A percentile compares a stretch with the other conserved stretches of the same genome.
Conservation (phyloP, 2,113 vertebrate species). For the Enhydra lutris region DNA sequence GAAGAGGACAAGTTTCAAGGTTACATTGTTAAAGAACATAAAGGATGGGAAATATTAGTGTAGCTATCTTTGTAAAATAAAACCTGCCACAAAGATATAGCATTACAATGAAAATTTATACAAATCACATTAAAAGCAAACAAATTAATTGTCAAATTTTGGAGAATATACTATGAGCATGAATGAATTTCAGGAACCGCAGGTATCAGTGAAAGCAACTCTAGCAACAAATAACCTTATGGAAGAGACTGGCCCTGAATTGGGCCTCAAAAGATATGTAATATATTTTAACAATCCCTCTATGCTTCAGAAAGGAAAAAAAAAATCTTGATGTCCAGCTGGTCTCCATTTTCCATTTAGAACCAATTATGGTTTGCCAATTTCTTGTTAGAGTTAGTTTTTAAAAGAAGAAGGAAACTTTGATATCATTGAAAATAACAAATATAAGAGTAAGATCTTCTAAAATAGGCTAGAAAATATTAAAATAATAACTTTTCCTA, state of each 20-base stretch:
- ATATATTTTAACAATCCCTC: not conserved
- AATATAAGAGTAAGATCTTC: not conserved
- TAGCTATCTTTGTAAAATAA: not conserved
- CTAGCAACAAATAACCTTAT: not conserved
- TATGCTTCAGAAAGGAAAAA: not conserved
- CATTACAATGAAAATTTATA: not conserved
- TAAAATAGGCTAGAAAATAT: not conserved
- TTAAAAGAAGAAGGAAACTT: not conserved
- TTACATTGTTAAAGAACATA: not conserved
- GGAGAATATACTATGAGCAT: not conserved
- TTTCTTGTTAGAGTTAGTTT: not conserved
- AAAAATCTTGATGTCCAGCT: not conserved
- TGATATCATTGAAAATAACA: not conserved
- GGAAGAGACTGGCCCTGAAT: not conserved
- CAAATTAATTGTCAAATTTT: not conserved
- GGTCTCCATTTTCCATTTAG: not conserved
- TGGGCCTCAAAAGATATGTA: not conserved
- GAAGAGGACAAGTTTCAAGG: not conserved
- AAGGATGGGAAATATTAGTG: not conserved
- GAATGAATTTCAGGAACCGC: not conserved
- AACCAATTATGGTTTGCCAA: not conserved
- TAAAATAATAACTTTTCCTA: not conserved
- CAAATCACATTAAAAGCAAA: not conserved
- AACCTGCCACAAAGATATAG: not conserved
- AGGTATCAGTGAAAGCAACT: not conserved